Percentiles rank a stretch among this genome's conserved stretches.
Evolutionary conservation across 2,797 vertebrate species (phyloP).

Genomic region (Otolemur crassicaudatus): DNA sequence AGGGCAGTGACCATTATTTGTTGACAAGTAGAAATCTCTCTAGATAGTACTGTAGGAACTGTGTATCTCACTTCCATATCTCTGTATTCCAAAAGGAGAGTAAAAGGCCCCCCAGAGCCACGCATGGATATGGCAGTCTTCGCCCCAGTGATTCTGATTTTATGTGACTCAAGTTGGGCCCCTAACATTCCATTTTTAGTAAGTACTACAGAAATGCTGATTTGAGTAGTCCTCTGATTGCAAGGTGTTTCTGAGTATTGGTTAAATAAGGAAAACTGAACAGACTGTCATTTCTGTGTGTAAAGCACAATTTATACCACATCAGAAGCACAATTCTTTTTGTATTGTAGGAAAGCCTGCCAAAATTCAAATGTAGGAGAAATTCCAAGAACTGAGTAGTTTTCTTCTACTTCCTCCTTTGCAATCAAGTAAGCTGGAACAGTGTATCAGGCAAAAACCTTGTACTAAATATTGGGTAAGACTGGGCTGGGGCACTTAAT

Average conservation of each 20-base stretch:
- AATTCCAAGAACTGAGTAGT: not conserved
- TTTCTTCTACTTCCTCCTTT: slow-evolving; percentile 25
- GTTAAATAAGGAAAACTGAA: not conserved
- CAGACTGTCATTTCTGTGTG: not conserved
- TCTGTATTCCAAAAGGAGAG: not conserved
- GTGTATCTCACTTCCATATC: not conserved
- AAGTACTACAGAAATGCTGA: too few relatives aligned
- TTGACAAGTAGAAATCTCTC: not conserved
- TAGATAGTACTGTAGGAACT: not conserved
- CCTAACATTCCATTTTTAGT: not conserved
- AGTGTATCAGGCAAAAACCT: not conserved
- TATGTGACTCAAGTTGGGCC: not conserved
- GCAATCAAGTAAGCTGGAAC: not conserved
- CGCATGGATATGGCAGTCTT: not conserved
- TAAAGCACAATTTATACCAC: not conserved
- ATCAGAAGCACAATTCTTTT: not conserved
- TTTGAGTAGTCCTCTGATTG: not conserved
- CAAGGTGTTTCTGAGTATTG: not conserved
- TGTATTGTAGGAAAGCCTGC: not conserved
- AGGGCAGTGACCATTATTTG: not conserved
- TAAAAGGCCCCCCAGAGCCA: not conserved
- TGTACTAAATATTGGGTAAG: not conserved
- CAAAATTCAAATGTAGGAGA: slow-evolving; percentile 21
- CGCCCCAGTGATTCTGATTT: not conserved
- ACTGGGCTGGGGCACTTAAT: slow-evolving; percentile 21